Evolutionary conservation across 23 tunicate species (phyloP), one percentile per base, ranked within the genome.

Genomic region (Trididemnum clinides): DNA sequence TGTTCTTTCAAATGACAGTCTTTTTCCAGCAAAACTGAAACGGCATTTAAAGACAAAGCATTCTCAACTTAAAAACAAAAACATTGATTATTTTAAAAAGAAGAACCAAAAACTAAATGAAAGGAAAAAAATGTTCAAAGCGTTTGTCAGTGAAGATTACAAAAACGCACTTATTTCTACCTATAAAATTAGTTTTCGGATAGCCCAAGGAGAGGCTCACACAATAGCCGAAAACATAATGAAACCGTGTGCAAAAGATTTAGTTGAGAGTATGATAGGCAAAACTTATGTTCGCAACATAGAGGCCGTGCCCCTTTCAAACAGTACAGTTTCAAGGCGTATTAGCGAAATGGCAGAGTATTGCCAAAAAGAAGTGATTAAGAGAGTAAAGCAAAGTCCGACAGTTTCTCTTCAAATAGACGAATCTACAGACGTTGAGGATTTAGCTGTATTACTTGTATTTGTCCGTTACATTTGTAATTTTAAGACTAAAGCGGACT

Each of bases 141-240:
- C 26, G 69, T 12, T 62, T 62, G 27, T 18, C 22, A 62, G 69
- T 62, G 69, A 62, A 62, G 69, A 62, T 62, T 26, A 62, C 69
- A 62, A 62, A 62, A 62, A 62, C 69, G 69, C 69, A 62, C 69
- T 62, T 62, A 62, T 62, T 62, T 62, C 69, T 62, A 25, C 77
- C 44, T 71, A 71, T 33, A 32, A 32, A 71, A 33, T 12, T 33
- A 71, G 77, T 44, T 44, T 39, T 39, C 5, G 81, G 59, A 74
- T 74, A 39, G 62, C 81, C n/a, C 57, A 39, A 44, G 81, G 81
- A 39, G 62, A 74, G 81, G 81, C 81, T 39, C 81, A 74, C 81
- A 34, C 81, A 39, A 74, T 74, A 39, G 81, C 81, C 59, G 81
- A 74, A 74, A 74, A 37, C 59, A 22, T 74, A 21, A 74, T 74